Evolutionary conservation across 2,113 vertebrate genomes (phyloP), one percentile per base, ranked within the genome.

Genomic region (Trinectes maculatus): DNA sequence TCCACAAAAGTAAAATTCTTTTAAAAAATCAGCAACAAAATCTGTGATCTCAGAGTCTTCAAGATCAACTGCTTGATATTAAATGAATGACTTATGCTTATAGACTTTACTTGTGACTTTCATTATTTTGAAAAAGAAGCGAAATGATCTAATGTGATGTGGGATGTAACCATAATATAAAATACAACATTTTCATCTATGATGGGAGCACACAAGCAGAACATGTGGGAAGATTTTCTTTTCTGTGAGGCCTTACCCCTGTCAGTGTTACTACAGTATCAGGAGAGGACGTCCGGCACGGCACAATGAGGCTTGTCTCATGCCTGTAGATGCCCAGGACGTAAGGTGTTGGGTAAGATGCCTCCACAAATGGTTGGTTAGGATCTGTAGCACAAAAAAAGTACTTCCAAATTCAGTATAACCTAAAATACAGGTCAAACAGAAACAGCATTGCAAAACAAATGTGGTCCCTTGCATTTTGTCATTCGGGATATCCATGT

Each of bases 221-320:
- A 34, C 11, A 5, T 49, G 18, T 39, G 6, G n/a, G 24, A 26
- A 28, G 21, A 56, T 15, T 18, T 13, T 31, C 18, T 52, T 48
- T n/a, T n/a, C n/a, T 56, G 40, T 36, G 34, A 58, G 29, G 64
- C 42, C 93, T 94, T 85, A 98, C 96, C 89, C 59, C 77, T 21
- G 3, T 70, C 52, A 96, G 87, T 13, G 59, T 86, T 13, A 96
- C 94, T 10, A 2, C 42, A 77, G 88, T 71, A 18, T 92, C 79
- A 42, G 95, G 95, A 0, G 89, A 94, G 34, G 94, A 92, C 10
- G 96, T 95, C 15, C 93, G 82, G 74, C 96, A 98, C 9, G 96
- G 95, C 9, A 98, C 33, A 0, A 89, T 62, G 0, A 97, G 75
- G 0, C 56, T 79, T 13, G 58, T 82, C 3, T 85, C 87, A 0